Evolutionary conservation across 2,113 vertebrate species (phyloP).

Genomic region (Mustela lutreola): DNA sequence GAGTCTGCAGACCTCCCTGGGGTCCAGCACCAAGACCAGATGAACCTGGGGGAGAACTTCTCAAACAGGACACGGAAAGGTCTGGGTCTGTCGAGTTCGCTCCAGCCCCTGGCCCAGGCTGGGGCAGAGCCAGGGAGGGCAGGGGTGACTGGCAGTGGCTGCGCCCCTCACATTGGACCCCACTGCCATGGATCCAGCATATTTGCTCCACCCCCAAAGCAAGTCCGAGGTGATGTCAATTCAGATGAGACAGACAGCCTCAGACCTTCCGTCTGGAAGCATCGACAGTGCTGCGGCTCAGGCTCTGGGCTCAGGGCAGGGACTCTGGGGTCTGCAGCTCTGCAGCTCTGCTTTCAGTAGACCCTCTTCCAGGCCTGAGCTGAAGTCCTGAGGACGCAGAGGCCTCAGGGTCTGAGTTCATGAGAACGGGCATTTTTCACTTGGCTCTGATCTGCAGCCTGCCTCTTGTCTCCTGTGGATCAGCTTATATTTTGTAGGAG

Average conservation of each 20-base stretch:
- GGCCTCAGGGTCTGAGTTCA: background rate
- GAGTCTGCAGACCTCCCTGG: background rate
- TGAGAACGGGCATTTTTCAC: background rate
- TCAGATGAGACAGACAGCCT: background rate
- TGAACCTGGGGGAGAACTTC: background rate
- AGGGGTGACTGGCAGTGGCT: background rate
- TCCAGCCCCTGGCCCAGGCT: background rate
- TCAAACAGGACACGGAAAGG: background rate
- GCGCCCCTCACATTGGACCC: background rate
- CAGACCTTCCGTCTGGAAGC: background rate
- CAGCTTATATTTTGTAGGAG: background rate
- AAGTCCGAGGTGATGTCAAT: rapidly evolving
- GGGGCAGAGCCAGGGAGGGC: background rate
- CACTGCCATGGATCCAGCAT: too few relatives aligned
- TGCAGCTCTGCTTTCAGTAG: background rate
- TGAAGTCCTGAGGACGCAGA: background rate
- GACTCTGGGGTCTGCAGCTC: background rate
- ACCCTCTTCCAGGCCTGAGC: background rate
- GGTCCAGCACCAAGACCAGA: background rate
- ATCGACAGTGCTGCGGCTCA: too few relatives aligned
- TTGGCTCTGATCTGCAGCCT: background rate
- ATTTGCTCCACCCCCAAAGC: background rate
- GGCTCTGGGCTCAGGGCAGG: background rate
- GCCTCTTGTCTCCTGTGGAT: background rate
- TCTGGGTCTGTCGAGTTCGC: background rate